Percentiles rank a stretch among this genome's conserved stretches.
These are phyloP conservation scores for Oryzias sinensis DNA, from an alignment of 2,797 vertebrate species.

Conservation along the genomic window DNA sequence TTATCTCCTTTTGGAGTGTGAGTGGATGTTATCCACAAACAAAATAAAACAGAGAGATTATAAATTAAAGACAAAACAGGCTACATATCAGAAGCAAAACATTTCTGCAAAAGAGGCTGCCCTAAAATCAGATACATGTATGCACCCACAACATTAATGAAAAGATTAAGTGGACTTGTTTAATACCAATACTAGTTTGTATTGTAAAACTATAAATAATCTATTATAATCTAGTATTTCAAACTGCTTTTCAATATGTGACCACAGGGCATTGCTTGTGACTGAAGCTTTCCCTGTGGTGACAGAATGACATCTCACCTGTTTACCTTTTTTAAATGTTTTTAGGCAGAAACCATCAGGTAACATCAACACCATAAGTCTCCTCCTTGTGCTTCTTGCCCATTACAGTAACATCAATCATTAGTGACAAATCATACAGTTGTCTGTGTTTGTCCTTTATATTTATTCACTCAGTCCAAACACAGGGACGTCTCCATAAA, in stretches of 20 bases:
- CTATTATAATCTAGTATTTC: no score
- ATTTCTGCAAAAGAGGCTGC: no score
- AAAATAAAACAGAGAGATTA: no score
- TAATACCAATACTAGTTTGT: no score
- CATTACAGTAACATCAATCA: conserved; percentile 14
- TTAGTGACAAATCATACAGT: conserved; percentile 18
- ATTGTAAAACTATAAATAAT: no score
- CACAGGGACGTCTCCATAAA: conserved; percentile 70
- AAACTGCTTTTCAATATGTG: conserved; percentile 9
- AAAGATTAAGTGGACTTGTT: no score
- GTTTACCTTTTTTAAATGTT: conserved; percentile 13
- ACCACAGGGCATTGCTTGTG: conserved; percentile 49
- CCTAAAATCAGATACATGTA: no score
- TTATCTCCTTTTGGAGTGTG: no score
- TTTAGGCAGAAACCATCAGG: conserved; percentile 19
- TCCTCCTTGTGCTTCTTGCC: conserved; percentile 1
- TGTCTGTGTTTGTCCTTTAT: conserved; percentile 44
- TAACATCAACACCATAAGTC: neutral
- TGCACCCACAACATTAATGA: no score
- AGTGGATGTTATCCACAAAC: no score
- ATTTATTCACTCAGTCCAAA: conserved; percentile 74
- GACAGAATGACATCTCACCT: neutral
- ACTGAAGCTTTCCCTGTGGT: conserved; percentile 4
- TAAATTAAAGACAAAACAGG: no score
- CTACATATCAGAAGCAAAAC: no score